phyloP scores from a whole-genome alignment of 2,113 vertebrate genomes.

The Mastomys natalensis region DNA sequence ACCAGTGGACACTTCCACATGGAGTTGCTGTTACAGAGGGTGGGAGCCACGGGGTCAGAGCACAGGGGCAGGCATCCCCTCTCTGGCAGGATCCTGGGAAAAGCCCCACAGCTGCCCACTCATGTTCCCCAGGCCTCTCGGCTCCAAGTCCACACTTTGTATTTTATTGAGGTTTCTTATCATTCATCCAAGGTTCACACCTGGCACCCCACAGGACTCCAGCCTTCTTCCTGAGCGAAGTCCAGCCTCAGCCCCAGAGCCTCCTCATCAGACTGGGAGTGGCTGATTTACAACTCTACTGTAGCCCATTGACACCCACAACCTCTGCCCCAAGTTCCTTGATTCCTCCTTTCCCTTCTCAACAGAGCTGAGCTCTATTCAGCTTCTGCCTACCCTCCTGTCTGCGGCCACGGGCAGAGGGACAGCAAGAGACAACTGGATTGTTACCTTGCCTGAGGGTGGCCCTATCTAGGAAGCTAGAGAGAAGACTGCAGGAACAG shows the following conservation, averaged over 20 bases:
- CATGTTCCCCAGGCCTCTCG: fast-evolving
- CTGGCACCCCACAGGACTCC: not conserved
- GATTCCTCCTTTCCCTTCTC: slow-evolving; percentile 62
- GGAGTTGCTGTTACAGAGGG: slow-evolving; percentile 89
- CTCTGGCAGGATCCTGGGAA: not conserved
- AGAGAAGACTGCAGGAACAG: not conserved
- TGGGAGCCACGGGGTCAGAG: not conserved
- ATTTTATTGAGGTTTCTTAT: slow-evolving; percentile 73
- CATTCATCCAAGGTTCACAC: slow-evolving; percentile 28
- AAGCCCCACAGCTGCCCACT: fast-evolving
- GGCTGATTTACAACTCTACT: slow-evolving; percentile 44
- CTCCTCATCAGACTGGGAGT: slow-evolving; percentile 71
- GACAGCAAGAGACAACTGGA: not conserved
- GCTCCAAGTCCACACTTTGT: slow-evolving; percentile 12
- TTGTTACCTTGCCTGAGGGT: not conserved
- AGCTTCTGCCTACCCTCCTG: slow-evolving; percentile 26
- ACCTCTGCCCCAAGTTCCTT: slow-evolving; percentile 7
- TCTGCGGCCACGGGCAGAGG: not conserved
- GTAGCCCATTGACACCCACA: not conserved
- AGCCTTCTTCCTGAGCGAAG: slow-evolving; percentile 67
- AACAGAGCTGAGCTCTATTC: not conserved
- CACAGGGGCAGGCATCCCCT: not conserved
- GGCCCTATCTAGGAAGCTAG: not conserved
- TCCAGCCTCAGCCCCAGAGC: slow-evolving; percentile 62
- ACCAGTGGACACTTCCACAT: slow-evolving; percentile 83